Conservation (phyloP, 1,140 invertebrate genomes). For the Danaus plexippus region DNA sequence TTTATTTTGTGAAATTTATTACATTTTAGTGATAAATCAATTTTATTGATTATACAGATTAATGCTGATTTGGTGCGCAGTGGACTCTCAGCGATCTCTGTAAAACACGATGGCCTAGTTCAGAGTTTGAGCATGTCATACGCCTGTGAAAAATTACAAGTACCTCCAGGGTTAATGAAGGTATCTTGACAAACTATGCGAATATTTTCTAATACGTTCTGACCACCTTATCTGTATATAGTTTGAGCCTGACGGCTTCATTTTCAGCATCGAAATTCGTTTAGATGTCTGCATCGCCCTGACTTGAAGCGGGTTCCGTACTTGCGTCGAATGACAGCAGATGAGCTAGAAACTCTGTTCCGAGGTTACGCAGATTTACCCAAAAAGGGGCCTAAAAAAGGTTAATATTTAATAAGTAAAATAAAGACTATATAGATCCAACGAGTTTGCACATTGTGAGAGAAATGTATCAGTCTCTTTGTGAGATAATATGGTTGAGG, state of each 20-base stretch:
- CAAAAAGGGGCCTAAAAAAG: slow-evolving; percentile 17
- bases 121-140: slow-evolving; percentile 50
- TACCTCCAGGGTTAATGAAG: slow-evolving; percentile 48
- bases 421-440: not conserved
- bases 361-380: slow-evolving; percentile 47
- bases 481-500: too few relatives aligned
- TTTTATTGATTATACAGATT: slow-evolving; percentile 29
- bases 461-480: too few relatives aligned
- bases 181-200: slow-evolving; percentile 18
- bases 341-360: slow-evolving; percentile 54
- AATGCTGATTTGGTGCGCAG: slow-evolving; percentile 52
- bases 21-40: too few relatives aligned
- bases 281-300: slow-evolving; percentile 56
- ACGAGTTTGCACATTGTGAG: too few relatives aligned
- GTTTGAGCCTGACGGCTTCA: not conserved
- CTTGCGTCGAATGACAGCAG: slow-evolving; percentile 51
- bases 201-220: slow-evolving; percentile 3
- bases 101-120: slow-evolving; percentile 50
- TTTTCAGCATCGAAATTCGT: slow-evolving; percentile 56
- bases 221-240: not conserved
- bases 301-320: slow-evolving; percentile 58
- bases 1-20: too few relatives aligned
- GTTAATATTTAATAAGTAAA: slow-evolving; percentile 1
- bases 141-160: slow-evolving; percentile 44
- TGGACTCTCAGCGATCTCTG: slow-evolving; percentile 58